Evolutionary conservation across 1,140 invertebrate species (phyloP), one percentile per base, ranked within the genome.

Genomic region (Antheraea pernyi): DNA sequence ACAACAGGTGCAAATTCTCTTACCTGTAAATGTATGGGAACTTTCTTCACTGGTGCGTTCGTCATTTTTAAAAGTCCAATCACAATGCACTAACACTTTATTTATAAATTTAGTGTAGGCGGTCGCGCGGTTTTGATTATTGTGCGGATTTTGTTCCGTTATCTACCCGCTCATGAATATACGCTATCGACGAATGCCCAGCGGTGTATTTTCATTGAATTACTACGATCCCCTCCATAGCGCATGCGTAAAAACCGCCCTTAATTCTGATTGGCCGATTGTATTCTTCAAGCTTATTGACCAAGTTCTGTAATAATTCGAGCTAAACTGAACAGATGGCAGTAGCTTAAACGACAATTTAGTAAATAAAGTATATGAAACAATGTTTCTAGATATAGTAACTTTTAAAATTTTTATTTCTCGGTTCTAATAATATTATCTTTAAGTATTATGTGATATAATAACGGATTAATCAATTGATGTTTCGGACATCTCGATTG

Each of bases 21-120:
- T 92, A 97, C 97, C 95, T 98, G 97, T 81, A 98, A 94, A 93
- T 98, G 97, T 89, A 98, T 98, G 46, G 97, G 97, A 63, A 98
- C 97, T 93, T 98, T 98, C 92, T 98, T 98, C 73, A 98, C 97
- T 71, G 97, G 94, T 59, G 91, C 92, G 79, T 81, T 89, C 71
- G 85, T 79, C 89, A 90, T 90, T 83, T 84, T 89, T 71, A 72
- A 71, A 61, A 82, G 76, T 81, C 80, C 75, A 79, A 76, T 78
- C 79, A 88, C 80, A 77, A 72, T 72, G 68, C 88, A 90, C 86
- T 80, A 81, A 79, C 83, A 75, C 76, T 84, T 85, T 88, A 87
- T 88, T 88, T 87, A 82, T 82, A 87, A 86, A 77, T 71, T 72
- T 79, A 62, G 78, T 84, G 82, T 89, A 86, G 86, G 84, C 81